phyloP scores from a whole-genome alignment of 1,140 invertebrate genomes.

The Scaptodrosophila lebanonensis region DNA sequence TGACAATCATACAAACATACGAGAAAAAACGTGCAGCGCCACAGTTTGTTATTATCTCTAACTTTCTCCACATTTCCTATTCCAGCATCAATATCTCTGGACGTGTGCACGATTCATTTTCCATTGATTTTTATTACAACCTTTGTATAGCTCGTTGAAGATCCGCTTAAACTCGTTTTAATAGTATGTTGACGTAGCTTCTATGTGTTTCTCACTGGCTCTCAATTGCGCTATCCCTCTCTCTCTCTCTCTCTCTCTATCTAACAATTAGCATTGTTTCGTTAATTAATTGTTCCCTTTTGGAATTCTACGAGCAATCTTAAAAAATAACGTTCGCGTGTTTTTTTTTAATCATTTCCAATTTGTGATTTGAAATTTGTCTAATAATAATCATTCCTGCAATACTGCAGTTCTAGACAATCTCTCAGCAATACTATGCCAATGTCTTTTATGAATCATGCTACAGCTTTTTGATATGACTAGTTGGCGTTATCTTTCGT shows the following conservation, averaged over 20 bases:
- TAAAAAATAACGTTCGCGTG: too few relatives aligned
- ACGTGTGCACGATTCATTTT: conserved; percentile 49
- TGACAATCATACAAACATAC: conserved; percentile 17
- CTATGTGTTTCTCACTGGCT: not conserved
- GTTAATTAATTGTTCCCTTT: conserved; percentile 46
- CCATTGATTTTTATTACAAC: conserved; percentile 64
- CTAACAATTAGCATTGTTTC: conserved; percentile 21
- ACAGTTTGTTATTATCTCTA: conserved; percentile 58
- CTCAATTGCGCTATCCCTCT: not conserved
- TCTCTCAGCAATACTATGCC: too few relatives aligned
- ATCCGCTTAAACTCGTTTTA: conserved; percentile 5
- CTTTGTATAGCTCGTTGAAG: conserved; percentile 15
- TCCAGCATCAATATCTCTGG: not conserved
- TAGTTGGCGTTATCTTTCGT: too few relatives aligned
- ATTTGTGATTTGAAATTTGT: too few relatives aligned
- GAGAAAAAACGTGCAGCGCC: conserved; percentile 28
- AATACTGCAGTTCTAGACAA: too few relatives aligned
- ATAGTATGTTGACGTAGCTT: not conserved
- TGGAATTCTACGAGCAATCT: too few relatives aligned
- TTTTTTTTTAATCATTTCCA: too few relatives aligned
- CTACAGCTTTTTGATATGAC: too few relatives aligned
- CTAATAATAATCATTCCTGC: too few relatives aligned
- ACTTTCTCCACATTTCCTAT: conserved; percentile 4
- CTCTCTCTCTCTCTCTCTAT: not conserved
- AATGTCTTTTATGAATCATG: not conserved